Evolutionary conservation across 2,888 invertebrate genomes (phyloP), one percentile per base, ranked within the genome.

Genomic region (Abrostola tripartita): DNA sequence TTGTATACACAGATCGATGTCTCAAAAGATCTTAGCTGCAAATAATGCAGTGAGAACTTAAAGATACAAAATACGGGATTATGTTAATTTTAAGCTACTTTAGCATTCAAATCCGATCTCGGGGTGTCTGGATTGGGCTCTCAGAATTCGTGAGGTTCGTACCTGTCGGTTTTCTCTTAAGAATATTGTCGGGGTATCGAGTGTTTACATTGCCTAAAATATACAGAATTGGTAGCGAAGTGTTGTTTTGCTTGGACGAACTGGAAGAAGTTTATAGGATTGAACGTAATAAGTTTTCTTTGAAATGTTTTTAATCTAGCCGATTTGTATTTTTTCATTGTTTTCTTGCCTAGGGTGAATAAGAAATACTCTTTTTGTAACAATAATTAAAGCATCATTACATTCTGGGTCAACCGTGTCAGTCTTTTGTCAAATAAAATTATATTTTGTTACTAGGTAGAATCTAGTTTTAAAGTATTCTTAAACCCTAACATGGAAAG

Each of bases 21-120:
- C 76, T 63, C 68, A 54, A 77, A 84, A 82, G 82, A 81, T 85
- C 85, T 86, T 85, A 86, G 86, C 83, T 82, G 82, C 84, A 88
- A 90, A 88, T 90, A 90, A 90, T 89, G 90, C 90, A 87, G 82
- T 81, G 86, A 84, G 87, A 91, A 92, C 88, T 91, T 91, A 85
- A 88, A 90, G 89, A 88, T 86, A 90, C 91, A 91, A 92, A 78
- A 91, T 90, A 88, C 90, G 84, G 86, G 91, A 87, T 93, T 92
- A 92, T 93, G 92, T 86, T 91, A 92, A 93, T 93, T 86, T 90
- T 83, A 85, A 89, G 86, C 90, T 87, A 85, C 86, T 91, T 90
- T 87, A 81, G 81, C 83, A 90, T 92, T 90, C 91, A 92, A 91
- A 92, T 90, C 90, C 90, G 85, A 85, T 89, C 87, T 86, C 76